Conservation (phyloP, 2,888 invertebrate species). For the Polydesmus complanatus region DNA sequence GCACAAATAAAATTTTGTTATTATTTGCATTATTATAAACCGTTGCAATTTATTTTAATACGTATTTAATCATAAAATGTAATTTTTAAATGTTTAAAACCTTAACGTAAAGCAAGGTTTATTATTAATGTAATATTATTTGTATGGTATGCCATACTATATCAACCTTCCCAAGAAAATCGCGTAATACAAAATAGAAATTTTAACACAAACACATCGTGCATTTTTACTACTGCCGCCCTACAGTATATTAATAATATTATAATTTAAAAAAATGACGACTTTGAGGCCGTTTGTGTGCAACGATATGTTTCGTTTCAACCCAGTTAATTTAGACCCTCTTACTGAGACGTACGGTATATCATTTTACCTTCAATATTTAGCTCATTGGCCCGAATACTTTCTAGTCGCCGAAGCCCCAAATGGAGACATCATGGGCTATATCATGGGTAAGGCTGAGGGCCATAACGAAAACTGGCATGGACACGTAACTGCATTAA, state of each 20-base stretch:
- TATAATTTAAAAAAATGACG: conserved; percentile 48
- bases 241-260: background rate
- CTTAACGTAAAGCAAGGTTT: too few relatives aligned
- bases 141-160: background rate
- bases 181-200: background rate
- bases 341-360: conserved; percentile 93
- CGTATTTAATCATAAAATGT: too few relatives aligned
- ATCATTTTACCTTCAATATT: conserved; percentile 92
- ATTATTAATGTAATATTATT: too few relatives aligned
- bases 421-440: conserved; percentile 94
- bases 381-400: conserved; percentile 97
- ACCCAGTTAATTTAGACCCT: conserved; percentile 91
- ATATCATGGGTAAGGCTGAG: conserved; percentile 99
- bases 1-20: too few relatives aligned
- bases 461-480: conserved; percentile 95
- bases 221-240: too few relatives aligned
- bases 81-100: too few relatives aligned
- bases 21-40: too few relatives aligned
- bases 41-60: too few relatives aligned
- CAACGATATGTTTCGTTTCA: conserved; percentile 87
- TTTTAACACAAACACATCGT: background rate
- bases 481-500: conserved; percentile 96
- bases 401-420: conserved; percentile 95
- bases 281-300: conserved; percentile 83
- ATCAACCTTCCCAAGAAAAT: background rate